These are phyloP conservation scores for Aurelia sp. DNA, from an alignment of 30 jellyfish, hydroid and myxozoan species.

Conservation along the genomic window DNA sequence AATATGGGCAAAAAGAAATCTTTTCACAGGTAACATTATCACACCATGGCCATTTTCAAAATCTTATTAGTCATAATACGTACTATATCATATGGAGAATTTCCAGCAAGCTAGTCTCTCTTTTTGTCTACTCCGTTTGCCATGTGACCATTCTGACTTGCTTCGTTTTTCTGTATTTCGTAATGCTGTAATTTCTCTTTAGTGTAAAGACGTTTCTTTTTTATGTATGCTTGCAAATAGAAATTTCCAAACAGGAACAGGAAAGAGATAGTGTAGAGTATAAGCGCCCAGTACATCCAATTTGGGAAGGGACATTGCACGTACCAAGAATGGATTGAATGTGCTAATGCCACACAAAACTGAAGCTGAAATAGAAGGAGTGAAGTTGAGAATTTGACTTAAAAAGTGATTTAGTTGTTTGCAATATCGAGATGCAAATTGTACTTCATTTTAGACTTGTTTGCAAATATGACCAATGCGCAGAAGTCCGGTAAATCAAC, in stretches of 20 bases:
- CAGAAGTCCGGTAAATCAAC: too few species aligned
- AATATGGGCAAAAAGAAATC: too few species aligned
- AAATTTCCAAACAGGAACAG: slow-evolving; percentile 91
- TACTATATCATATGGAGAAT: too few species aligned
- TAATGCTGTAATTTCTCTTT: slow-evolving; percentile 8
- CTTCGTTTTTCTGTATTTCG: background rate
- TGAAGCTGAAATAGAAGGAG: slow-evolving; percentile 71
- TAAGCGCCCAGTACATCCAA: slow-evolving; percentile 88
- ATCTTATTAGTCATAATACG: too few species aligned
- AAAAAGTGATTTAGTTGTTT: background rate
- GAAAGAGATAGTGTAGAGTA: slow-evolving; percentile 80
- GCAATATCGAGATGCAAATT: background rate
- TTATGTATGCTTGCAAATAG: slow-evolving; percentile 89
- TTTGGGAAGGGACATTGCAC: slow-evolving; percentile 83
- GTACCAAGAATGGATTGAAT: slow-evolving; percentile 74
- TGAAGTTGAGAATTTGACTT: background rate
- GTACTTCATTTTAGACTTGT: too few species aligned
- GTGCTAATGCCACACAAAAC: slow-evolving; percentile 81
- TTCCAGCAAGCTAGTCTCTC: slow-evolving; percentile 23
- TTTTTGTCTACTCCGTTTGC: slow-evolving; percentile 43
- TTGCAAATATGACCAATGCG: too few species aligned
- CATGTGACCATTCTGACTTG: slow-evolving; percentile 33
- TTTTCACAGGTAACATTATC: too few species aligned
- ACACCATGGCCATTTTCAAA: too few species aligned
- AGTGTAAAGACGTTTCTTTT: slow-evolving; percentile 49